Conservation (phyloP, 2,797 vertebrate species). For the Australoheros facetus region DNA sequence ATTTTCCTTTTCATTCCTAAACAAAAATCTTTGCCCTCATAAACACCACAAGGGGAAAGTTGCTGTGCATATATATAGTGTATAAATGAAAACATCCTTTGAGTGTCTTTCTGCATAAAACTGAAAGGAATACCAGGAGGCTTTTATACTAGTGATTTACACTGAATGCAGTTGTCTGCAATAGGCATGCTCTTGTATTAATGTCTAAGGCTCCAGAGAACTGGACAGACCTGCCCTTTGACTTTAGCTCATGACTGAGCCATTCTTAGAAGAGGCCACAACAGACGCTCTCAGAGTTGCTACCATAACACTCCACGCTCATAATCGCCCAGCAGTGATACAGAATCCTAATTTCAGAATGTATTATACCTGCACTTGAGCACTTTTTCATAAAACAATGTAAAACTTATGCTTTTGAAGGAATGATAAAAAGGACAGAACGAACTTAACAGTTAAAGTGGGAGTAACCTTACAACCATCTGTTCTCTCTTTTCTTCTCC, state of each 20-base stretch:
- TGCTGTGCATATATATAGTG: constrained; percentile 5
- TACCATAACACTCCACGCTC: constrained; percentile 29
- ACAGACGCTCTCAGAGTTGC: constrained; percentile 33
- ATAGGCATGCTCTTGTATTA: constrained; percentile 66
- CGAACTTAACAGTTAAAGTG: constrained; percentile 23
- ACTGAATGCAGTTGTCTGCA: constrained; percentile 39
- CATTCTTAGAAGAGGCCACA: constrained; percentile 59
- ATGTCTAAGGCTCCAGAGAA: constrained; percentile 56
- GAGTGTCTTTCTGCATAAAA: constrained; percentile 33
- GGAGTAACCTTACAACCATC: constrained; percentile 75
- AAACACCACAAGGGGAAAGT: constrained; percentile 31
- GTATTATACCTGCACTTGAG: constrained; percentile 46
- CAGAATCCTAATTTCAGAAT: constrained; percentile 75
- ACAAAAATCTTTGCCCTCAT: constrained; percentile 24
- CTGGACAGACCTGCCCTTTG: constrained; percentile 55
- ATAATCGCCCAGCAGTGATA: constrained; percentile 52
- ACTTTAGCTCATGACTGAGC: constrained; percentile 56
- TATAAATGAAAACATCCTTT: constrained; percentile 46
- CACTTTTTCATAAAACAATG: constrained; percentile 30
- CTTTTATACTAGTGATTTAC: constrained; percentile 34
- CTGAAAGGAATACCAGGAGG: constrained; percentile 35
- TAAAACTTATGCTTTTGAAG: constrained; percentile 32
- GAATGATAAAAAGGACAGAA: constrained; percentile 29
- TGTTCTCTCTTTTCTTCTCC: constrained; percentile 78
- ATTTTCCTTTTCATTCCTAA: constrained; percentile 41